Percentiles rank a stretch among this genome's conserved stretches.
Evolutionary conservation across 2,888 invertebrate genomes (phyloP).

Genomic region (Drosophila anceps): DNA sequence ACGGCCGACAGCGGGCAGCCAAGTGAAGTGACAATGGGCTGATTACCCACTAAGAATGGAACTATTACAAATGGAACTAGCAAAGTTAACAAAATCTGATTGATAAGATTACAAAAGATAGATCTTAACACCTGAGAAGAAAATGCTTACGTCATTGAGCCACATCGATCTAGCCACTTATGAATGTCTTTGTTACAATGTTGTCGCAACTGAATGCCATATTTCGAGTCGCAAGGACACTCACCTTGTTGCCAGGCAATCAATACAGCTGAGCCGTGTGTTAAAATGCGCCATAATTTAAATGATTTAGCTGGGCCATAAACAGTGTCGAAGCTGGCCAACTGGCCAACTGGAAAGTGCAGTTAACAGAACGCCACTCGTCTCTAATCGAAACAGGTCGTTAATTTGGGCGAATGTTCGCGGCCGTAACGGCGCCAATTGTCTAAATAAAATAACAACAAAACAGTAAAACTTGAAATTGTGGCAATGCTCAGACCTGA

Average conservation of each 20-base stretch:
- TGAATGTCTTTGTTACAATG: not conserved
- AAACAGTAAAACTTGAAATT: constrained; percentile 65
- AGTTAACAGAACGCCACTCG: constrained; percentile 2
- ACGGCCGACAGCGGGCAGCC: not conserved
- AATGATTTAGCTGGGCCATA: constrained; percentile 1
- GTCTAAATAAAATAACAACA: constrained; percentile 68
- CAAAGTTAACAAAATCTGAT: not conserved
- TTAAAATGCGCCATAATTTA: constrained; percentile 4
- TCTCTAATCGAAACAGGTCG: constrained; percentile 6
- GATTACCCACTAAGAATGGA: not conserved
- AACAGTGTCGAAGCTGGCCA: not conserved
- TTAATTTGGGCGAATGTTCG: constrained; percentile 6
- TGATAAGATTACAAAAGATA: not conserved
- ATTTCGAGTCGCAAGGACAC: not conserved
- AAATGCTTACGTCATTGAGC: not conserved
- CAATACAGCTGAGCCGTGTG: not conserved
- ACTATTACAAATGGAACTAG: not conserved
- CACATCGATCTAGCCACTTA: not conserved
- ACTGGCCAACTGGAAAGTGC: not conserved
- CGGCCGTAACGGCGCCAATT: constrained; percentile 67
- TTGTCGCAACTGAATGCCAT: not conserved
- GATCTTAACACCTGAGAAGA: too few relatives aligned
- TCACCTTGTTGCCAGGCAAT: constrained; percentile 3
- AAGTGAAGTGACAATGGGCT: not conserved
- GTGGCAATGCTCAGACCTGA: constrained; percentile 36